Conservation (phyloP, 2,113 vertebrate species). For the Chloroceryle aenea region DNA sequence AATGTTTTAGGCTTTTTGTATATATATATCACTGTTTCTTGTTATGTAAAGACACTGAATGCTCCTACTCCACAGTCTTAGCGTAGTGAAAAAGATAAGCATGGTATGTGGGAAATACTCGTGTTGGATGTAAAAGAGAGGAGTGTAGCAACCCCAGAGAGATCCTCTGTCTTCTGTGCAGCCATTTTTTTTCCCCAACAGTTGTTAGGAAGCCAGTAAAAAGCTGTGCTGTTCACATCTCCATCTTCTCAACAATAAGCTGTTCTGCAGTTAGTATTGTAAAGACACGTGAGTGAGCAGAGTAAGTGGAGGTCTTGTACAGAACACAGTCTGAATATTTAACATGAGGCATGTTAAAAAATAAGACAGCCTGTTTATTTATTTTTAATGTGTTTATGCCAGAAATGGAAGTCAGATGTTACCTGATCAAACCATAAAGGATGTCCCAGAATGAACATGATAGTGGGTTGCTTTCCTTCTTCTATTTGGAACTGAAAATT, state of each 20-base stretch:
- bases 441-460: background rate
- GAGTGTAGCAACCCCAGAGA: background rate
- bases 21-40: background rate
- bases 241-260: background rate
- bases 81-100: background rate
- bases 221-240: fast-evolving
- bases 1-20: background rate
- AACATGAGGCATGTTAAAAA: background rate
- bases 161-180: background rate
- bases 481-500: background rate
- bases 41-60: background rate
- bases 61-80: background rate
- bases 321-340: background rate
- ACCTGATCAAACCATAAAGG: background rate
- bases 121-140: background rate
- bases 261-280: background rate
- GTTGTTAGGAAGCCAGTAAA: background rate
- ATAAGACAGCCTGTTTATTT: background rate
- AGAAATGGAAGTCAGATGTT: slow-evolving; percentile 24
- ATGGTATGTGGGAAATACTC: background rate
- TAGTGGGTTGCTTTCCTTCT: background rate
- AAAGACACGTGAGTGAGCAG: fast-evolving
- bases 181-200: fast-evolving
- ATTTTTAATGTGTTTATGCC: slow-evolving; percentile 37
- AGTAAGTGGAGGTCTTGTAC: background rate